These are phyloP conservation scores for Oscheius onirici DNA, from an alignment of 2,888 invertebrate genomes.

Conservation along the genomic window DNA sequence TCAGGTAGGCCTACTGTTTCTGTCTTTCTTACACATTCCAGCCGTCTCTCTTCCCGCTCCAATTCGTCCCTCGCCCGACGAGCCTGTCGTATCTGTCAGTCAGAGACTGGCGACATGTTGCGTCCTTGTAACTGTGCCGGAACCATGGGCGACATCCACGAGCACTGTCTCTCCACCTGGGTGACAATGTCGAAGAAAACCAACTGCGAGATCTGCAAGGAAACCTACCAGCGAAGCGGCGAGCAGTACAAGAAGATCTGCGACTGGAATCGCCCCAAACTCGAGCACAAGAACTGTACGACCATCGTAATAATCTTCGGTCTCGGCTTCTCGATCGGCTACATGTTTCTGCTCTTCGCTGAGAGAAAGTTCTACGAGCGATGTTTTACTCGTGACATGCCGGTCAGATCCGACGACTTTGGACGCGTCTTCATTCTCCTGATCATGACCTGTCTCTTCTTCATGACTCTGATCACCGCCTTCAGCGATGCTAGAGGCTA, in stretches of 20 bases:
- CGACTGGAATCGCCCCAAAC: slow-evolving; percentile 54
- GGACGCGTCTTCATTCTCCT: not conserved
- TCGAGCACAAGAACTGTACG: not conserved
- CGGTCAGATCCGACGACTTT: slow-evolving; percentile 12
- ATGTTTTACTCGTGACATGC: not conserved
- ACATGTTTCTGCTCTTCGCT: not conserved
- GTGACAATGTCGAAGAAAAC: slow-evolving; percentile 55
- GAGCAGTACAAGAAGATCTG: slow-evolving; percentile 44
- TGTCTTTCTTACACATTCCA: no score
- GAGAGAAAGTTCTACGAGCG: slow-evolving; percentile 16
- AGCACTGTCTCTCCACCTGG: slow-evolving; percentile 60
- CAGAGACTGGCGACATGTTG: slow-evolving; percentile 61
- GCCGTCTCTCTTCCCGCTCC: slow-evolving; percentile 6
- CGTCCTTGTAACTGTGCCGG: slow-evolving; percentile 65
- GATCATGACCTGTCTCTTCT: not conserved
- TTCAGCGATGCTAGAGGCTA: not conserved
- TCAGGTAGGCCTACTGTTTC: no score
- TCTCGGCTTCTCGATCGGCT: not conserved
- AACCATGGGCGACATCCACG: slow-evolving; percentile 65
- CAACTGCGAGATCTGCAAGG: slow-evolving; percentile 62
- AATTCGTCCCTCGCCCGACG: slow-evolving; percentile 38
- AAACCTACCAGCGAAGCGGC: slow-evolving; percentile 53
- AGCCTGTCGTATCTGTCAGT: slow-evolving; percentile 66
- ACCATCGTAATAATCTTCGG: no score
- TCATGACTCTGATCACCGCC: not conserved